Evolutionary conservation across 2,797 vertebrate species (phyloP), one percentile per base, ranked within the genome.

Genomic region (Sorex maritimensis): DNA sequence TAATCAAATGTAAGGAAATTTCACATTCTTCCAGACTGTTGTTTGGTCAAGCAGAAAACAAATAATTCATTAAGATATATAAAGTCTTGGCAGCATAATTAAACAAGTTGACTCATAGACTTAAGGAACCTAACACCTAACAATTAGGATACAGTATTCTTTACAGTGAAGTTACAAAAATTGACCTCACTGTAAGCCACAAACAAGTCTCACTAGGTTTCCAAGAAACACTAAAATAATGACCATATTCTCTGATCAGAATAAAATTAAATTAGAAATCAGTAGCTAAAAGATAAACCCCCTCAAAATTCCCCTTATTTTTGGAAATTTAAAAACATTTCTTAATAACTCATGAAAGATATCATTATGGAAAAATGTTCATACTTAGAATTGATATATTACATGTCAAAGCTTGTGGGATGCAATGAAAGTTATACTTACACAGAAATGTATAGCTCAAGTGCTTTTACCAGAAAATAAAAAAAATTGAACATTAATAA

Each of bases 291-390:
- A 92, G 2, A 73, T 86, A 79, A 88, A 23, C 93, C 93, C 94
- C 96, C 96, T 67, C 65, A 67, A 67, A 67, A 67, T 67, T 67
- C 65, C 65, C 61, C 94, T 85, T 89, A 58, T 90, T 85, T 92
- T 92, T 95, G 96, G 94, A 95, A 96, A 95, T 94, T 94, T 96
- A 73, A 63, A 85, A 93, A 82, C 67, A 94, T 95, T 96, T 97
- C 94, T 94, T 84, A 94, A 92, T 91, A 96, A 94, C 41, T 95
- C 81, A 92, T 90, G 91, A 61, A 96, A 96, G 61, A 61, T 95
- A 86, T 68, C 67, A 93, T 90, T 94, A 89, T 92, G 94, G 92
- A 96, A 97, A 89, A 38, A 92, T 93, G 84, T 55, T 89, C 94
- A 82, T 95, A 95, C 92, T 95, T 92, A 96, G 74, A 96, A 94